Conservation (phyloP, 2,113 vertebrate genomes). For the Trogon melanurus region DNA sequence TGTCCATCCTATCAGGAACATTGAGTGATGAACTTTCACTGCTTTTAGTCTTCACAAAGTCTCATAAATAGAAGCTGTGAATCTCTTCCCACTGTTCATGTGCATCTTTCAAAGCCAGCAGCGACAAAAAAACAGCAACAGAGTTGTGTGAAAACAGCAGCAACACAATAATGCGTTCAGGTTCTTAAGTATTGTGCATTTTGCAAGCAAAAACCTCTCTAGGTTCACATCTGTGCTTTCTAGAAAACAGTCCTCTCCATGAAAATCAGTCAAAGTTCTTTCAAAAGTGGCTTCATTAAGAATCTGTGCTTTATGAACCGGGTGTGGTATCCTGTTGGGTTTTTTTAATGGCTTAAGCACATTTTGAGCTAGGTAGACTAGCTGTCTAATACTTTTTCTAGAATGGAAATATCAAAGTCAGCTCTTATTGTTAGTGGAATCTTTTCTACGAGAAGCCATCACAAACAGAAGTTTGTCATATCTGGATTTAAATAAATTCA, state of each 20-base stretch:
- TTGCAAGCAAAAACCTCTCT: neutral
- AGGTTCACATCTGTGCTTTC: neutral
- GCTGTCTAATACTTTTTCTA: slow-evolving; percentile 2
- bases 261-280: neutral
- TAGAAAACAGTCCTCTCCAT: neutral
- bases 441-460: neutral
- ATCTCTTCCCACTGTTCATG: neutral
- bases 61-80: neutral
- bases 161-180: neutral
- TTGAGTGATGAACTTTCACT: neutral
- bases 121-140: neutral
- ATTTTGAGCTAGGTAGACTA: slow-evolving; percentile 20
- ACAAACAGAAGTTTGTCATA: neutral
- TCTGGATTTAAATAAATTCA: slow-evolving; percentile 24
- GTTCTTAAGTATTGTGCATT: neutral
- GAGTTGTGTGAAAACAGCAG: neutral
- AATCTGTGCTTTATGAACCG: slow-evolving; percentile 18
- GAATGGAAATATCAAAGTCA: slow-evolving; percentile 43
- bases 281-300: slow-evolving; percentile 16
- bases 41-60: neutral
- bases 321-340: slow-evolving; percentile 11
- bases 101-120: neutral
- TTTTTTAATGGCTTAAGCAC: slow-evolving; percentile 26
- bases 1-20: neutral
- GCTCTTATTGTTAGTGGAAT: neutral